phyloP scores from a whole-genome alignment of 2,888 invertebrate genomes.

The Eristalis intricaria region DNA sequence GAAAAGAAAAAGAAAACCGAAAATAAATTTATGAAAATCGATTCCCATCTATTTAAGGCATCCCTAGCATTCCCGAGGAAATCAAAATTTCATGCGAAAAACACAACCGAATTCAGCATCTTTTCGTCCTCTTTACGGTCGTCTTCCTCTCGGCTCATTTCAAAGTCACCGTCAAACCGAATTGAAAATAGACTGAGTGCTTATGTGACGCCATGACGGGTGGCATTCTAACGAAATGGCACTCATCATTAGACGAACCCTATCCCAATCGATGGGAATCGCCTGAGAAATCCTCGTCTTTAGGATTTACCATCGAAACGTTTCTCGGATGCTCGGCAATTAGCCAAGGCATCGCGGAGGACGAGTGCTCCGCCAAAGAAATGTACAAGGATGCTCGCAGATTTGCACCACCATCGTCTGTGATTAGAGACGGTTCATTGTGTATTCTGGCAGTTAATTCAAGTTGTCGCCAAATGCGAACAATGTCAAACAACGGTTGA shows the following conservation, averaged over 20 bases:
- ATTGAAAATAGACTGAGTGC: constrained; percentile 32
- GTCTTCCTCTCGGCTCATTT: not conserved
- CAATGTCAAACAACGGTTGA: constrained; percentile 1
- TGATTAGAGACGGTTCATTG: constrained; percentile 20
- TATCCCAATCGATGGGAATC: not conserved
- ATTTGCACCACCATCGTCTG: not conserved
- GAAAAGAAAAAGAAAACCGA: not conserved
- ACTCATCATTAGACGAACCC: constrained; percentile 18
- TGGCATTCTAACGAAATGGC: constrained; percentile 15
- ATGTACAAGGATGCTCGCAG: not conserved
- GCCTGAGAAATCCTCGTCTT: not conserved
- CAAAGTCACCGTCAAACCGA: not conserved
- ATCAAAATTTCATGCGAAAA: constrained; percentile 52
- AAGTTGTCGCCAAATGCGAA: constrained; percentile 2
- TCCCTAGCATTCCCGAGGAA: constrained; percentile 3
- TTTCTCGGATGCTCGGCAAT: not conserved
- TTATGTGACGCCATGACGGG: constrained; percentile 29
- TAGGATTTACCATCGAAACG: too few species aligned
- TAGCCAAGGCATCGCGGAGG: not conserved
- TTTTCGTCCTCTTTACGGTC: not conserved
- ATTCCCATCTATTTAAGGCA: constrained; percentile 14
- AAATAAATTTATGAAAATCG: constrained; percentile 32
- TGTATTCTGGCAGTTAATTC: constrained; percentile 24
- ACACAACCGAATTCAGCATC: not conserved
- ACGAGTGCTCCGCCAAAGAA: not conserved